Evolutionary conservation across 2,888 invertebrate genomes (phyloP), one percentile per base, ranked within the genome.

Genomic region (Lamproptera curius): DNA sequence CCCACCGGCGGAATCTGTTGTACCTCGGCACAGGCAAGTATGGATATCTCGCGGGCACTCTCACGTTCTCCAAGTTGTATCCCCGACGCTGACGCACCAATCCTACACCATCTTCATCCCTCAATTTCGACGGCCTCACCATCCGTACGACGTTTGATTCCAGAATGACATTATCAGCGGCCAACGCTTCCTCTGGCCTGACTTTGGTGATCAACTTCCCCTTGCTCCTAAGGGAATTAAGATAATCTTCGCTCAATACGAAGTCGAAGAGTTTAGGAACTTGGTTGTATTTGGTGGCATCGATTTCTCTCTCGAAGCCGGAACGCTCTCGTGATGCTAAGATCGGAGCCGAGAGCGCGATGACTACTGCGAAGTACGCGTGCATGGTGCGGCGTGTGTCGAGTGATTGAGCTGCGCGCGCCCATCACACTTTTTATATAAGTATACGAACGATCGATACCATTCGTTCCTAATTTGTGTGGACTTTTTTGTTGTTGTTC

Each of bases 361-460:
- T 70, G 62, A 70, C 71, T 62, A 82, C 57, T 59, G 69, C 72
- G 67, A 82, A 64, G 71, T 72, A 80, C 84, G 83, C 82, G 81
- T 84, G 76, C 86, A 86, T 87, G 74, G 67, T 84, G 78, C 79
- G 77, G 71, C 68, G 77, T 73, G 73, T 73, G 71, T 67, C 65
- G 81, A 73, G 62, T 70, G 81, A 82, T 78, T 87, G 86, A 78
- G 82, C 72, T 77, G 79, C 83, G 85, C 85, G 79, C 76, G 73
- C 70, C 63, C 70, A 63, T 68, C 70, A 71, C 77, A 77, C 83
- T 80, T 76, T 81, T 80, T 87, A 84, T 86, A 65, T 63, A 61
- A 61, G 57, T 58, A 83, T 74, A 70, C 79, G 71, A 72, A 69
- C 75, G 74, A 80, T 83, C 82, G 78, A 81, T 77, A 79, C 70